phyloP scores from a whole-genome alignment of 2,797 vertebrate species.

The Liasis olivaceus region DNA sequence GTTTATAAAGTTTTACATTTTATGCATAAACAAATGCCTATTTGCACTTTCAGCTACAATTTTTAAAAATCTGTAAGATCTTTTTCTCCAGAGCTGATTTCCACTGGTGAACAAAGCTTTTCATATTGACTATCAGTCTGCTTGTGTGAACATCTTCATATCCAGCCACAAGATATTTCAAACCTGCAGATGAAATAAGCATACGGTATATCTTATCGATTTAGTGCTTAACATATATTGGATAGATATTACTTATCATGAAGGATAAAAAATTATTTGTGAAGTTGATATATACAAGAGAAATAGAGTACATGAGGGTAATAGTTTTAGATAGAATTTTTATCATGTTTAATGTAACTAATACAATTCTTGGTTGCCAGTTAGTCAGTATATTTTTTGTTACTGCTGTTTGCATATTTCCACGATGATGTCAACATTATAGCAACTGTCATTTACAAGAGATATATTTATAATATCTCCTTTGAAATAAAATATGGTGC shows the following conservation, averaged over 20 bases:
- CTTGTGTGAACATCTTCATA: constrained; percentile 86
- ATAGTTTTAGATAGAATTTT: constrained; percentile 10
- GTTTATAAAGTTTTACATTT: constrained; percentile 59
- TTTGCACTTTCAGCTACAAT: constrained; percentile 80
- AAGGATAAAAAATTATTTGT: not conserved
- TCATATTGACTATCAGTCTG: constrained; percentile 94
- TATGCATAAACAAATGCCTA: constrained; percentile 66
- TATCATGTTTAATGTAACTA: constrained; percentile 23
- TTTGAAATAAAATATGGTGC: not conserved
- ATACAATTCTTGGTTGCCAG: constrained; percentile 18
- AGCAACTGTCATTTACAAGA: constrained; percentile 13
- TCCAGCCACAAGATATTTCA: constrained; percentile 93
- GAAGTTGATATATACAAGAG: not conserved
- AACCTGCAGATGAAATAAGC: constrained; percentile 75
- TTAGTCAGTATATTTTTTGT: constrained; percentile 11
- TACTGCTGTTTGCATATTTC: not conserved
- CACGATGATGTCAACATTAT: not conserved
- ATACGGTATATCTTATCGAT: constrained; percentile 8
- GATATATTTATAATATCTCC: constrained; percentile 1
- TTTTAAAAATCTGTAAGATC: constrained; percentile 87
- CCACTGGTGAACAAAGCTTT: constrained; percentile 96
- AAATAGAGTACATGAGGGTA: not conserved
- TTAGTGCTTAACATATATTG: not conserved
- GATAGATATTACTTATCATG: not conserved
- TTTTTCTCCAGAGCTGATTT: constrained; percentile 88